Base-by-base conservation (phyloP, 2,113 vertebrate species). In the Nannobrachium achirus region DNA sequence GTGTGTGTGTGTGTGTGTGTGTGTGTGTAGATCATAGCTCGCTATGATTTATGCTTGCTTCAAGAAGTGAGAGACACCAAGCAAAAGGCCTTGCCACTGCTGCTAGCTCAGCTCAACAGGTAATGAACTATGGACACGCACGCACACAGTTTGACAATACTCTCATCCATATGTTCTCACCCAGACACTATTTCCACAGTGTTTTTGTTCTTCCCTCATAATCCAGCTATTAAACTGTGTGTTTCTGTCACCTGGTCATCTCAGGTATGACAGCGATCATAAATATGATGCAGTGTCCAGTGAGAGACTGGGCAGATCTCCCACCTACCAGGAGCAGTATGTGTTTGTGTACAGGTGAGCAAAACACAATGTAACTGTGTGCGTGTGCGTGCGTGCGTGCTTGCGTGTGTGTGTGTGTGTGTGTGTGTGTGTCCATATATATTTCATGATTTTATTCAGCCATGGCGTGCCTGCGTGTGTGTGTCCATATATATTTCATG, bases 331-430 rank as follows among this genome's bases (percentile, higher is more conserved):
- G 80, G 94, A 95, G 83, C 94, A 95, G 82, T 93, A 93, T 14
- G 90, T 93, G 61, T 95, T 95, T 61, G 41, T 94, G 7, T 95
- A 92, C 87, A 92, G 93, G 94, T 94, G 86, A 75, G 70, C 2
- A 13, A 4, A 48, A 11, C 25, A 14, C 13, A 58, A n/a, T 39
- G 15, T n/a, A 16, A 16, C 8, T 51, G 49, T 5, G 48, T 70
- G 38, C 66, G 56, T 86, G 76, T 39, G 81, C 91, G 52, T 92
- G 91, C 69, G n/a, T 92, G 20, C 92, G 86, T 73, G 87, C 89
- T 90, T 91, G 86, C 52, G n/a, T 16, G 9, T 10, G 18, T 33
- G 10, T 58, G 42, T 41, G 38, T 42, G 38, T 40, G 40, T 18
- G 10, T 45, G 15, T 41, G 25, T 15, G 8, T 10, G 5, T 49